A percentile compares a stretch with the other conserved stretches of the same genome.
phyloP scores from a whole-genome alignment of 2,113 vertebrate genomes.

The Petromus typicus region DNA sequence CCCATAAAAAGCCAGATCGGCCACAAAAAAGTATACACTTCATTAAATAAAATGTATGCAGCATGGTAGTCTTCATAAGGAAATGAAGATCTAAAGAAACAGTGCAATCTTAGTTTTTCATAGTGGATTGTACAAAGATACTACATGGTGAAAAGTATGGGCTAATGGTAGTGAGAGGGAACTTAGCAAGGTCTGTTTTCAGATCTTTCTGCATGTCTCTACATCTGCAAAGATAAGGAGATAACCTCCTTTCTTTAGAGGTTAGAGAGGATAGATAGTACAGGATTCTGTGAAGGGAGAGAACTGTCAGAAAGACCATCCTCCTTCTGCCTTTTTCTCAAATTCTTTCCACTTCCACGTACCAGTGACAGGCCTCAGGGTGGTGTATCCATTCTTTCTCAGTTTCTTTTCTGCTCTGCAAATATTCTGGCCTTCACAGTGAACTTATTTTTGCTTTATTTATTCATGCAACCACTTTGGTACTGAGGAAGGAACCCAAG shows the following conservation, averaged over 20 bases:
- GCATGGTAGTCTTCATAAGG: background rate
- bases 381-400: background rate
- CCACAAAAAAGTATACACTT: background rate
- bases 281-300: no score
- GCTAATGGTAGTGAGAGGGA: background rate
- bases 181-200: background rate
- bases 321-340: background rate
- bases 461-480: background rate
- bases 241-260: background rate
- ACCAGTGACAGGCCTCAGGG: background rate
- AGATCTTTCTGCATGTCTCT: background rate
- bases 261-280: rapidly evolving
- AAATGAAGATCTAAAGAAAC: background rate
- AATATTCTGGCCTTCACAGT: background rate
- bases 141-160: background rate
- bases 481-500: background rate
- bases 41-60: background rate
- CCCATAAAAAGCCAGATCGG: background rate
- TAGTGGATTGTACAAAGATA: background rate
- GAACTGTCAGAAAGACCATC: background rate
- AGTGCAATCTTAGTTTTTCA: background rate
- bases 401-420: background rate
- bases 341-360: background rate
- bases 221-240: background rate
- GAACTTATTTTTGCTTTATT: background rate